Evolutionary conservation across 2,888 invertebrate species (phyloP).

Genomic region (Drosophila anomalata): DNA sequence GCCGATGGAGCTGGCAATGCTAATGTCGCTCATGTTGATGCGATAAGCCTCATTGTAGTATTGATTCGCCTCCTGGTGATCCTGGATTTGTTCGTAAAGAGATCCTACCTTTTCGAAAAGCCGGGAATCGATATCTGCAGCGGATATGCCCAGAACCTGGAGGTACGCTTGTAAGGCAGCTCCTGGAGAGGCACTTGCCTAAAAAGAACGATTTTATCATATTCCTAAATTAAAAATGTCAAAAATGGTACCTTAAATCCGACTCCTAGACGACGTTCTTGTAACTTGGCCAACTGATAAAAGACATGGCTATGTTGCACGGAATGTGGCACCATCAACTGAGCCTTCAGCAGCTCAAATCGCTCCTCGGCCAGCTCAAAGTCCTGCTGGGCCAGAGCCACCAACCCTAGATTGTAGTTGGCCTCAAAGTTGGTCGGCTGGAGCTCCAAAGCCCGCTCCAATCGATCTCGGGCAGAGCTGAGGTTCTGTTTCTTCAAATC

Average conservation of each 20-base stretch:
- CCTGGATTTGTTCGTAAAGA: conserved; percentile 94
- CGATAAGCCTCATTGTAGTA: conserved; percentile 83
- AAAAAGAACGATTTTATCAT: neutral
- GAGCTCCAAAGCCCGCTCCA: conserved; percentile 90
- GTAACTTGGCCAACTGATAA: conserved; percentile 91
- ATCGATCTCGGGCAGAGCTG: conserved; percentile 89
- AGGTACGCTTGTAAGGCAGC: conserved; percentile 87
- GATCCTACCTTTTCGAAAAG: conserved; percentile 95
- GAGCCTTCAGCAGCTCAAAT: conserved; percentile 88
- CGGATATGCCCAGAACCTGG: conserved; percentile 91
- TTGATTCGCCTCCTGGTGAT: conserved; percentile 91
- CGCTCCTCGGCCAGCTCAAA: conserved; percentile 91
- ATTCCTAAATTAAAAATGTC: too few relatives aligned
- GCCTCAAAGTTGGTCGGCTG: conserved; percentile 94
- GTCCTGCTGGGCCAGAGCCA: conserved; percentile 85
- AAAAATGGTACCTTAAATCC: neutral
- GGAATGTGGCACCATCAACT: conserved; percentile 76
- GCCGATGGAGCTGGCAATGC: conserved; percentile 94
- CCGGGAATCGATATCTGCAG: conserved; percentile 94
- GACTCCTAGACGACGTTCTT: conserved; percentile 85
- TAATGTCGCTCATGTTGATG: conserved; percentile 83
- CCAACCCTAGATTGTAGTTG: conserved; percentile 90
- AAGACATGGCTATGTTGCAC: conserved; percentile 85
- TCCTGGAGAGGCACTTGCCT: conserved; percentile 82
- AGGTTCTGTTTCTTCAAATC: conserved; percentile 88